Percentiles rank a stretch among this genome's conserved stretches.
Evolutionary conservation across 1,140 invertebrate species (phyloP).

Genomic region (Drosophila pectinifera): DNA sequence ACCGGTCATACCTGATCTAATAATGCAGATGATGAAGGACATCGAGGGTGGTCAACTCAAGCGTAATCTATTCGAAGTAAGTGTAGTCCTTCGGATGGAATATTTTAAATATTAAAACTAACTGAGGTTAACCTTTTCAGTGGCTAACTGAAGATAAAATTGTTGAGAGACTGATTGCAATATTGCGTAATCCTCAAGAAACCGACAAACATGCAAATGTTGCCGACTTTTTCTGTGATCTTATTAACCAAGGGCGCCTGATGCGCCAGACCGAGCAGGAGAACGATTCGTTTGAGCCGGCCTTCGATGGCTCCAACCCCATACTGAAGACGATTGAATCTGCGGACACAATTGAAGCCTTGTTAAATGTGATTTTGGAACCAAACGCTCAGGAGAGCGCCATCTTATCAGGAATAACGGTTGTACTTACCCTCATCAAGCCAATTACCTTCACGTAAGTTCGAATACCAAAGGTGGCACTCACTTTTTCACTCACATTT

Average conservation of each 20-base stretch:
- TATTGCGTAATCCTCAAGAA: slow-evolving; percentile 91
- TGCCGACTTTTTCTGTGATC: slow-evolving; percentile 93
- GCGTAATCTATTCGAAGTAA: slow-evolving; percentile 93
- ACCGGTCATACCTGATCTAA: slow-evolving; percentile 97
- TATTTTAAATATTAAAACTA: not conserved
- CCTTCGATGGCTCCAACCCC: slow-evolving; percentile 77
- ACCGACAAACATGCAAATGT: slow-evolving; percentile 92
- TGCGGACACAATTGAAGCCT: slow-evolving; percentile 84
- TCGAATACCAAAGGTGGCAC: too few relatives aligned
- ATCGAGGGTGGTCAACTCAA: slow-evolving; percentile 92
- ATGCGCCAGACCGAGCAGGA: slow-evolving; percentile 87
- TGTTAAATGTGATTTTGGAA: slow-evolving; percentile 90
- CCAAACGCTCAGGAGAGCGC: slow-evolving; percentile 90
- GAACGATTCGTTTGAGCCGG: slow-evolving; percentile 83
- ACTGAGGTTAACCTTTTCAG: slow-evolving; percentile 86
- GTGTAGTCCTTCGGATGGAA: slow-evolving; percentile 20
- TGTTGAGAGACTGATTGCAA: slow-evolving; percentile 92
- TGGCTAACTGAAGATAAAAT: slow-evolving; percentile 95
- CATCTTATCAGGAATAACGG: slow-evolving; percentile 91
- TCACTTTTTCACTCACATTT: too few relatives aligned
- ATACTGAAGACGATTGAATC: slow-evolving; percentile 80
- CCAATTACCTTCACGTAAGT: slow-evolving; percentile 80
- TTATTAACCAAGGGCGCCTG: slow-evolving; percentile 90
- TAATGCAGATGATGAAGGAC: slow-evolving; percentile 94
- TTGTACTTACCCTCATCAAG: slow-evolving; percentile 90